Conservation (phyloP, 2,888 invertebrate genomes). For the Geotrupes spiniger region DNA sequence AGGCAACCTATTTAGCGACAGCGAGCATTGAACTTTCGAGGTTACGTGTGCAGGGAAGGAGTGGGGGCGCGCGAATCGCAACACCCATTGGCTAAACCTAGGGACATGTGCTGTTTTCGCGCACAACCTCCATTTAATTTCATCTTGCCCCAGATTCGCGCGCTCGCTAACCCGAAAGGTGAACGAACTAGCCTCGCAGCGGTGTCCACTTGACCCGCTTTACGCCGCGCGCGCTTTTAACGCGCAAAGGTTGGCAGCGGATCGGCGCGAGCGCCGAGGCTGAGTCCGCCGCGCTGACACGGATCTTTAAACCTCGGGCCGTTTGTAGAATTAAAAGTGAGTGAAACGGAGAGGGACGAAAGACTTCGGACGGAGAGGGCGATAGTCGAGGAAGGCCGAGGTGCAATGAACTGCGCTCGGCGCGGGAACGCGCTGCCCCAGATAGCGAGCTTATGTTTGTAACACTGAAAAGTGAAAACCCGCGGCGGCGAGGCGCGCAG, state of each 20-base stretch:
- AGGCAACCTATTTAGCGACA: conserved; percentile 51
- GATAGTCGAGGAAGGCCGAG: conserved; percentile 55
- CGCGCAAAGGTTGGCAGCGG: conserved; percentile 15
- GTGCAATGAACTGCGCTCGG: conserved; percentile 61
- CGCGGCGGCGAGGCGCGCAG: conserved; percentile 10
- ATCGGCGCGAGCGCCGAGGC: conserved; percentile 33
- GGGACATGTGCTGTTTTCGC: conserved; percentile 48
- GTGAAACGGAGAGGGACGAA: conserved; percentile 32
- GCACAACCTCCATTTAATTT: conserved; percentile 57
- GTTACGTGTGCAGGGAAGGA: conserved; percentile 30
- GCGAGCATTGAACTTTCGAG: conserved; percentile 51
- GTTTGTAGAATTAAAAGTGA: conserved; percentile 43
- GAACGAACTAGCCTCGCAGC: conserved; percentile 60
- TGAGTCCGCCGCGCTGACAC: conserved; percentile 39
- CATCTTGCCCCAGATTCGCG: conserved; percentile 65
- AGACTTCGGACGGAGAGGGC: conserved; percentile 33
- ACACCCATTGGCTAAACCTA: conserved; percentile 41
- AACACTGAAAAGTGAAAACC: conserved; percentile 36
- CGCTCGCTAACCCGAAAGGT: conserved; percentile 52
- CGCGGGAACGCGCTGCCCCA: conserved; percentile 48
- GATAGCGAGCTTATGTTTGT: conserved; percentile 35
- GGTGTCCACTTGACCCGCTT: conserved; percentile 49
- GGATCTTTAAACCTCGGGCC: conserved; percentile 42
- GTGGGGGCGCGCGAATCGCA: conserved; percentile 27
- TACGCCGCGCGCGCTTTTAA: conserved; percentile 44